These are phyloP conservation scores for Psilopogon haemacephalus DNA, from an alignment of 2,113 vertebrate genomes.

Conservation along the genomic window DNA sequence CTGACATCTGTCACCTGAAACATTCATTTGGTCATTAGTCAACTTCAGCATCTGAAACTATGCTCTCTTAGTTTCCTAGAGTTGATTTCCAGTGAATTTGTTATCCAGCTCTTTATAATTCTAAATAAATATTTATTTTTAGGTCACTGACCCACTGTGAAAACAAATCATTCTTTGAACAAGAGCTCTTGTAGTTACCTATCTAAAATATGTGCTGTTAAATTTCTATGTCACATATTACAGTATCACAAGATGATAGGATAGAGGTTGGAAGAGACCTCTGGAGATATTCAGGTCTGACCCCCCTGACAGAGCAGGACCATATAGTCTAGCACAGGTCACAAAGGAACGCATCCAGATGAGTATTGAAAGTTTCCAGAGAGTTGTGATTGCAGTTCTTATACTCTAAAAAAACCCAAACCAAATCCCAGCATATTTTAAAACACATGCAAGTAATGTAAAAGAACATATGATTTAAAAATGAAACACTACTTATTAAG, in stretches of 20 bases:
- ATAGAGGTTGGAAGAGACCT: no score
- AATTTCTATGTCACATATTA: background rate
- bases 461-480: background rate
- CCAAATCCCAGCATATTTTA: background rate
- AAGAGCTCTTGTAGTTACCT: background rate
- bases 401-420: background rate
- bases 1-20: background rate
- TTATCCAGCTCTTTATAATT: background rate
- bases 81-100: background rate
- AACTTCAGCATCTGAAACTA: background rate
- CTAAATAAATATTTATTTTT: background rate
- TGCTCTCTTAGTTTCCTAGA: background rate
- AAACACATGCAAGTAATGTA: background rate
- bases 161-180: background rate
- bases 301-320: no score
- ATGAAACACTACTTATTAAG: constrained; percentile 4
- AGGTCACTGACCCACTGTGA: background rate
- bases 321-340: no score
- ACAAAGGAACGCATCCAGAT: no score
- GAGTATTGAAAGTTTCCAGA: no score
- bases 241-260: no score
- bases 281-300: no score
- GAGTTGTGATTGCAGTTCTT: background rate
- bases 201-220: background rate
- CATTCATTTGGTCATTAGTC: background rate